These are phyloP conservation scores for Aramus guarauna DNA, from an alignment of 2,113 vertebrate species.

Conservation along the genomic window DNA sequence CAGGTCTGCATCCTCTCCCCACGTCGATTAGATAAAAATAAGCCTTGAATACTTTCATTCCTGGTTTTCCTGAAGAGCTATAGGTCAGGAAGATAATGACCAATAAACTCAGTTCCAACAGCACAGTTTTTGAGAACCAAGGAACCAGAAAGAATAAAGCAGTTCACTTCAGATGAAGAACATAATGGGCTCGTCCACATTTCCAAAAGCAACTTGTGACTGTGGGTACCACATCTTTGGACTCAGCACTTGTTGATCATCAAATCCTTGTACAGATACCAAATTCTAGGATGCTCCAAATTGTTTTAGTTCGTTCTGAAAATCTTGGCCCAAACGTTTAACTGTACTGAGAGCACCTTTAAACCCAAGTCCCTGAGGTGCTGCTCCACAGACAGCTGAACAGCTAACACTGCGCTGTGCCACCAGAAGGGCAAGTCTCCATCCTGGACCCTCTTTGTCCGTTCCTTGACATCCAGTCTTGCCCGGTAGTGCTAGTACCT, in stretches of 20 bases:
- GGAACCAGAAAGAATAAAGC: not conserved
- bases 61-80: constrained; percentile 1
- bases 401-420: not conserved
- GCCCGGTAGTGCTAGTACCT: rapidly evolving
- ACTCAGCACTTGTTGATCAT: not conserved
- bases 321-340: not conserved
- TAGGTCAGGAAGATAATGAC: not conserved
- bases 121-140: not conserved
- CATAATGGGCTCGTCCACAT: not conserved
- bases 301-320: not conserved
- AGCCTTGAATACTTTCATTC: constrained; percentile 19
- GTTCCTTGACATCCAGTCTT: rapidly evolving
- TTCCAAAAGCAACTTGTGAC: not conserved
- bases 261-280: not conserved
- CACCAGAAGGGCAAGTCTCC: not conserved
- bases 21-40: not conserved
- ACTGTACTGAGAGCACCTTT: not conserved
- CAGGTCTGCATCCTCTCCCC: not conserved
- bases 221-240: not conserved
- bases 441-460: not conserved
- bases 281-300: not conserved
- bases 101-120: not conserved
- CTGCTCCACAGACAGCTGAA: not conserved
- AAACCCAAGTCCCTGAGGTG: not conserved
- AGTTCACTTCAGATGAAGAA: not conserved